phyloP scores from a whole-genome alignment of 2,888 invertebrate species.

The Ormyrus nitidulus region DNA sequence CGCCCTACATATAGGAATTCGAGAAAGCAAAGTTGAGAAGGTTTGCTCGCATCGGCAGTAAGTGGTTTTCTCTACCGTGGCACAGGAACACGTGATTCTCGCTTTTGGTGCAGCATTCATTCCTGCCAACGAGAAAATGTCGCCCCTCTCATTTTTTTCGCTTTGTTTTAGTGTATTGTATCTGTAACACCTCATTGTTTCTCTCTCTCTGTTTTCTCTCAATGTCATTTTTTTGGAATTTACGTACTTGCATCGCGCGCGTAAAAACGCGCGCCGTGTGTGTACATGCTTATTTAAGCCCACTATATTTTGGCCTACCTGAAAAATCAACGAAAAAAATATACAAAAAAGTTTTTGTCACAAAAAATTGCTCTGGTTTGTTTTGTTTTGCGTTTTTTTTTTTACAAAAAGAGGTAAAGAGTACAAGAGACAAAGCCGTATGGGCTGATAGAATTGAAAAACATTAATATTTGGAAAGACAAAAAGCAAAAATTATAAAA shows the following conservation, averaged over 20 bases:
- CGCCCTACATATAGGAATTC: not conserved
- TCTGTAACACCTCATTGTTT: not conserved
- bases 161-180: not conserved
- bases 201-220: constrained; percentile 2
- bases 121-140: constrained; percentile 56
- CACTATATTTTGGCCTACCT: constrained; percentile 71
- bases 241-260: constrained; percentile 34
- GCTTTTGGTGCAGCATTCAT: constrained; percentile 53
- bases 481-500: no score
- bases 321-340: constrained; percentile 68
- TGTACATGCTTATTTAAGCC: constrained; percentile 65
- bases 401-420: constrained; percentile 1
- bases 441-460: no score
- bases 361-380: no score
- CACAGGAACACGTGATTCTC: constrained; percentile 65
- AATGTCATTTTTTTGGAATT: not conserved
- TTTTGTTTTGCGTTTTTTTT: constrained; percentile 1
- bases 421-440: no score
- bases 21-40: constrained; percentile 22
- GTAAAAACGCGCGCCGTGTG: constrained; percentile 51
- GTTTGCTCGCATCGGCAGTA: constrained; percentile 55
- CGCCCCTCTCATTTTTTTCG: constrained; percentile 36
- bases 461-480: no score
- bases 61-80: constrained; percentile 66
- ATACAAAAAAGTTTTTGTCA: constrained; percentile 5